Evolutionary conservation across 2,888 invertebrate species (phyloP), one percentile per base, ranked within the genome.

Genomic region (Nomada fabriciana): DNA sequence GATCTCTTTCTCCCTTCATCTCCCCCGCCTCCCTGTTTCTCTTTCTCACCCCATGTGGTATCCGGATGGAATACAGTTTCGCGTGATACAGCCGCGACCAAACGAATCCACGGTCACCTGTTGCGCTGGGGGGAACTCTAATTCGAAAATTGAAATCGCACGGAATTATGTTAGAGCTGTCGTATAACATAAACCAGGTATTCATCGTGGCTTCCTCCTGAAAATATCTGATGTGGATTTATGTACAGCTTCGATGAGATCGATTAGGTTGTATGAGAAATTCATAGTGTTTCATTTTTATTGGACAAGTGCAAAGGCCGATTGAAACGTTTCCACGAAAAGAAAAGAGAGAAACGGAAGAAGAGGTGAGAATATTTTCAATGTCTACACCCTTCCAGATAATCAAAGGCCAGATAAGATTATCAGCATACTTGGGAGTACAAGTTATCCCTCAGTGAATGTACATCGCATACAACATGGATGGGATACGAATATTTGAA

Each of bases 21-120:
- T 65, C 29, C 10, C 5, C 25, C 18, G 2, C 10, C 15, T 42
- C 13, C 9, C 23, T 18, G 2, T 42, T 42, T 52, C 74, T 23
- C 71, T 23, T 57, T 23, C 23, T 15, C 13, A 64, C 47, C 61
- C 50, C 65, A 36, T 59, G 76, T 36, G 63, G 65, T 72, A 80
- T 74, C 59, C 75, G 47, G 52, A 50, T 53, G 78, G 82, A 52
- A 72, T 83, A 83, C 78, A 78, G 72, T 82, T 59, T 61, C 75
- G 65, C 75, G 64, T 25, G 83, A 64, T 75, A 65, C 72, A n/a
- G 20, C 63, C 52, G 53, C 50, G 61, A 15, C 59, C 23, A 42
- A 53, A 63, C 57, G 57, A 53, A 59, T 75, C 55, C 25, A n/a
- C 57, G 64, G 52, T 83, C 83, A 82, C 83, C 82, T 82, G 83